These are phyloP conservation scores for Panopea generosa DNA, from an alignment of 2,888 invertebrate species.

Conservation along the genomic window DNA sequence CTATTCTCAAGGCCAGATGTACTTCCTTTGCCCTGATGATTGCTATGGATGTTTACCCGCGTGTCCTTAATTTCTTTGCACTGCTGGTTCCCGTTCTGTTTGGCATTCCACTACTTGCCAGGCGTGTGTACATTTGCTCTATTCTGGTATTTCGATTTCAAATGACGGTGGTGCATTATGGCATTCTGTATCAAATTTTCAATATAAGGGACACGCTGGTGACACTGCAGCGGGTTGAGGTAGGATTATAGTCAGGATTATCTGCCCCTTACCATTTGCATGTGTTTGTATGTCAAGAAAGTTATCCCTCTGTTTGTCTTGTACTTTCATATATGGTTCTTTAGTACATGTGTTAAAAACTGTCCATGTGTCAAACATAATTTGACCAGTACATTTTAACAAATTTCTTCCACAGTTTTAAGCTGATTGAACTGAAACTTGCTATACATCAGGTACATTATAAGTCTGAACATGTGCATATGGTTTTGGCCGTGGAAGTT, in stretches of 20 bases:
- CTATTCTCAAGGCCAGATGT: constrained; percentile 12
- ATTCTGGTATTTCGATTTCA: constrained; percentile 47
- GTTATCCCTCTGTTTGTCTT: too few species aligned
- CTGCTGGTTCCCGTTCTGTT: constrained; percentile 36
- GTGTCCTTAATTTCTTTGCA: constrained; percentile 39
- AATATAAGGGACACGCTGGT: constrained; percentile 21
- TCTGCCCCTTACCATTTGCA: too few species aligned
- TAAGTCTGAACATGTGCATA: too few species aligned
- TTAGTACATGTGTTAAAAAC: too few species aligned
- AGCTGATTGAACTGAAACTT: too few species aligned
- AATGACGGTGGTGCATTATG: constrained; percentile 19
- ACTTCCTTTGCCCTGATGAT: constrained; percentile 1
- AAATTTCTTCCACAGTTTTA: too few species aligned
- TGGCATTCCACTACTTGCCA: constrained; percentile 38
- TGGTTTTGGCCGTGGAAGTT: too few species aligned
- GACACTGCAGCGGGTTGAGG: constrained; percentile 19
- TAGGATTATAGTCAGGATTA: constrained; percentile 18
- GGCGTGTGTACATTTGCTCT: constrained; percentile 41
- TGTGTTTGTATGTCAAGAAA: too few species aligned
- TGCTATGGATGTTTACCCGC: constrained; percentile 35
- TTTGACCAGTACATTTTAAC: too few species aligned
- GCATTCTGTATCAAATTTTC: constrained; percentile 24
- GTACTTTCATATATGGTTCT: too few species aligned
- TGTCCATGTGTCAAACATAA: too few species aligned
- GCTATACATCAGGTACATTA: too few species aligned